Evolutionary conservation across 2,797 vertebrate genomes (phyloP).

Genomic region (Graptemys geographica): DNA sequence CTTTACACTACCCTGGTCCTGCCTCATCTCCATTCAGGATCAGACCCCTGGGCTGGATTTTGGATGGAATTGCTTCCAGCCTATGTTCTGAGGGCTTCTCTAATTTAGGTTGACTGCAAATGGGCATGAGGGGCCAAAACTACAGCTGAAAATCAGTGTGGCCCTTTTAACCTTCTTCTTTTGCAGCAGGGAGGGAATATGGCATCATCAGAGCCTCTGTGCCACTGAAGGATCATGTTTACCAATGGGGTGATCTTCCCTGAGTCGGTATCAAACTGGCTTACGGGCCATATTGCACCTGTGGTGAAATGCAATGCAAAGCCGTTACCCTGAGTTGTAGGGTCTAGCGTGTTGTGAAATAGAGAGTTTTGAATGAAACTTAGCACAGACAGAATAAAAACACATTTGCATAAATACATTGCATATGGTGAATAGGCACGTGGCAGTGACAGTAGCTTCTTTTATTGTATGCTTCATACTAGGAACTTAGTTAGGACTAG

Average conservation of each 20-base stretch:
- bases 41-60: not conserved
- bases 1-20: not conserved
- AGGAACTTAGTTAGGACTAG: not conserved
- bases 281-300: not conserved
- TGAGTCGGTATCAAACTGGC: not conserved
- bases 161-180: not conserved
- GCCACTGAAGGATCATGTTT: not conserved
- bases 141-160: not conserved
- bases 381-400: not conserved
- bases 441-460: not conserved
- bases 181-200: not conserved
- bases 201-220: not conserved
- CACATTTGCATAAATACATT: not conserved
- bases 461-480: not conserved
- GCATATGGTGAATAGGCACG: not conserved
- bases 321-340: not conserved
- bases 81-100: constrained; percentile 1
- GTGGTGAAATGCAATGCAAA: not conserved
- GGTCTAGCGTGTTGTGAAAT: not conserved
- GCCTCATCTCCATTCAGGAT: not conserved
- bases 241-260: not conserved
- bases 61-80: not conserved
- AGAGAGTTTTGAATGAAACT: not conserved
- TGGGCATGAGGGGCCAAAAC: not conserved
- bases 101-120: not conserved